Base-by-base conservation (phyloP, 64 coral and sea anemone genomes). In the Stichodactyla helianthus region DNA sequence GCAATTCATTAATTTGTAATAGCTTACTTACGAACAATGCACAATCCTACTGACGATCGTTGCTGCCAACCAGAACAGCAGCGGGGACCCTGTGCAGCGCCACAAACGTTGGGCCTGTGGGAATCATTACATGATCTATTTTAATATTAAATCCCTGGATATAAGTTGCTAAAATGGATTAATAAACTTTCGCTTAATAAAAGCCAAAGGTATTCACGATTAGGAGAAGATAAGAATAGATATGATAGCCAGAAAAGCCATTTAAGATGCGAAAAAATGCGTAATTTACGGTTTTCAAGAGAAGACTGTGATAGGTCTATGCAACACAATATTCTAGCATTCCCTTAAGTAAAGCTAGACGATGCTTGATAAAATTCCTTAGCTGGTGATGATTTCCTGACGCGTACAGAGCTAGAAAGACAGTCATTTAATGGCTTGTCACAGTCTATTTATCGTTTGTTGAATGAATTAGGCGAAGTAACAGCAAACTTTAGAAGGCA, bases 11-110 rank as follows among this genome's bases (percentile, higher is more conserved):
- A 15, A 7, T 2, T 19, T 77, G 71, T 26, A 52, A 82, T 58
- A 23, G 6, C 13, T 84, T 86, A 99, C 97, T 95, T 94, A 99
- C 97, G 97, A 54, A 92, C 85, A 63, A 99, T 93, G 52, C 97
- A 99, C 0, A 99, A 35, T 44, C 97, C 93, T 51, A 97, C 65
- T 7, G 91, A 88, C 50, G 89, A 54, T 50, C 89, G 86, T 23
- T 88, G 96, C 68, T 92, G 93, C 97, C 97, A 99, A 12, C 97
- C 97, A 2, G 90, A 79, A 60, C 97, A 99, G 53, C 97, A 99
- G 0, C 59, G 84, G 0, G 92, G 89, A 18, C 93, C 93, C 8
- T 82, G 64, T 51, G 28, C 51, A 6, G 87, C 90, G 26, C 93
- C 97, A 55, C 97, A 99, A 13, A 99, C 88, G 61, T 99, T 94